Evolutionary conservation across 1,140 invertebrate genomes (phyloP), one percentile per base, ranked within the genome.

Genomic region (Trypoxylus dichotomus): DNA sequence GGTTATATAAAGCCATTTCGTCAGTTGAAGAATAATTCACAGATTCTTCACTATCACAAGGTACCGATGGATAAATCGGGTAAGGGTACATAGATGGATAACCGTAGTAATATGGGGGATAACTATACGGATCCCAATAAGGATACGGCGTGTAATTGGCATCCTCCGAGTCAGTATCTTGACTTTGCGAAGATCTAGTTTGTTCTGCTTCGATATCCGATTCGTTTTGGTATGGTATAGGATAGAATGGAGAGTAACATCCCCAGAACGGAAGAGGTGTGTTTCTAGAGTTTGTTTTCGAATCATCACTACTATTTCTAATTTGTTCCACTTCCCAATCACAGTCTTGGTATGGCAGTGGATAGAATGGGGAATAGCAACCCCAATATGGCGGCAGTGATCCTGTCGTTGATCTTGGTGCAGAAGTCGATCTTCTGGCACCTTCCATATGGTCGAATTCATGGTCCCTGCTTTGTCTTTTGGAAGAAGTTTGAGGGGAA

Each of bases 21-120:
- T 88, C 87, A 19, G 80, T 85, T 3, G 87, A 88, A 13, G 85
- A 87, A 80, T 88, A 88, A 7, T 85, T 86, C 58, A 80, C 83
- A 47, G 81, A 77, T 60, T 87, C 86, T 73, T 87, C 86, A 19
- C 80, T 82, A 76, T 87, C 86, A 63, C 80, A 83, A 19, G 42
- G 42, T 75, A 63, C 32, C 74, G 81, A 37, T 71, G 63, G 75
- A 71, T 80, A 81, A 63, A 78, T 83, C 25, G 80, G 81, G 78
- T 82, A 82, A 1, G 81, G 83, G 73, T 83, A 82, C 74, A 82
- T 79, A 15, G 83, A 81, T 3, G 81, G 81, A 79, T 83, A 83
- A n/a, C 81, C 81, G 54, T 85, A 84, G 80, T 83, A 84, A 77
- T 85, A 86, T 63, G 68, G 43, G 10, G 63, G 76, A 72, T 81